phyloP scores from a whole-genome alignment of 2,113 vertebrate genomes.

The Nyctibius bracteatus region DNA sequence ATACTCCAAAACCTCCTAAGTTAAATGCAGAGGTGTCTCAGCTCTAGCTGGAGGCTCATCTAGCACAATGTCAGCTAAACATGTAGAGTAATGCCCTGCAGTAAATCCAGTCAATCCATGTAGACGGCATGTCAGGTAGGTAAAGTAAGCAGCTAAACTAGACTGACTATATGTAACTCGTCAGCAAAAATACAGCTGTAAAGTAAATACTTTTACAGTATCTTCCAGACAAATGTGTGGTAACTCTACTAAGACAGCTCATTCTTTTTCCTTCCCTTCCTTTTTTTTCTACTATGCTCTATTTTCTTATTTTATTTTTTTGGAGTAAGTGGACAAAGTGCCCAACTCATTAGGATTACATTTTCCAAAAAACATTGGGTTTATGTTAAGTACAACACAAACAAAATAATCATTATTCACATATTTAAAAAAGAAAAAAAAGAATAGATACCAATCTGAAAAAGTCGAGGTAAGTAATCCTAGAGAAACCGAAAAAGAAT shows the following conservation, averaged over 20 bases:
- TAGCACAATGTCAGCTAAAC: neutral
- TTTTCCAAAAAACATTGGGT: neutral
- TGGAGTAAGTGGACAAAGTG: neutral
- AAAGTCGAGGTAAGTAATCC: neutral
- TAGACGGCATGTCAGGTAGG: neutral
- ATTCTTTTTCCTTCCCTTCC: neutral
- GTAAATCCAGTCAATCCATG: neutral
- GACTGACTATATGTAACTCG: neutral
- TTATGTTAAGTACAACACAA: neutral
- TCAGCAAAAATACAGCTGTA: neutral
- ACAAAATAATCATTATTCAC: neutral
- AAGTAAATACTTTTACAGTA: neutral
- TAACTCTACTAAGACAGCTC: neutral
- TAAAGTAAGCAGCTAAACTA: neutral
- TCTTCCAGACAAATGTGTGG: neutral
- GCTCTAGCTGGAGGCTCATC: neutral
- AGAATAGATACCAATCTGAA: neutral
- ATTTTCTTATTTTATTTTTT: neutral
- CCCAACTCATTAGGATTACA: neutral
- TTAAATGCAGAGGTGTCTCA: neutral
- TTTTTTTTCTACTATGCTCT: neutral
- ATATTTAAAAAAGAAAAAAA: too few species aligned
- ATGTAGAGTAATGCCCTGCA: neutral
- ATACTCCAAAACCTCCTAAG: neutral
- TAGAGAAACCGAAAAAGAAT: neutral